Evolutionary conservation across 2,113 vertebrate species (phyloP), one percentile per base, ranked within the genome.

Genomic region (Riparia riparia): DNA sequence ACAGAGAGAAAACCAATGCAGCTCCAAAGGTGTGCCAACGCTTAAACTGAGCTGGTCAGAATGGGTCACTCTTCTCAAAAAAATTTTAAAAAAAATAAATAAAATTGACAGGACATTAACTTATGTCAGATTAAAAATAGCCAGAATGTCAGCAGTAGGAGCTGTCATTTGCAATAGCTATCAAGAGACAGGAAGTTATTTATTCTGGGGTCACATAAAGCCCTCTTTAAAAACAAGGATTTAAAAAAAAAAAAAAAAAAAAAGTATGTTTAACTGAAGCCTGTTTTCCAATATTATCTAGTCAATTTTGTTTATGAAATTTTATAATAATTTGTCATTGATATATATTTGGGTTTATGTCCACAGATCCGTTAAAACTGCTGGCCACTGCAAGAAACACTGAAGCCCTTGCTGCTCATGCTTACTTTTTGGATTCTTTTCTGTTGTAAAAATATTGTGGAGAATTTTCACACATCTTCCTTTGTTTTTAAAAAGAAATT

Each of bases 131-230:
- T 92, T 93, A 83, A 96, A 95, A 94, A 94, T 39, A 94, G 72
- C 90, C 93, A 68, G 74, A 88, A 91, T 88, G 93, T 80, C 90
- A 93, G 73, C 58, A 94, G 70, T 32, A 77, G 60, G 26, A 94
- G n/a, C 71, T 96, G 85, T 86, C 82, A 90, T 88, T 96, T 88
- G 74, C 76, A 94, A 88, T 28, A 91, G 68, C 79, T 81, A 90
- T 82, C 87, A 95, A 90, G 82, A 81, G 63, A 85, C 79, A 88
- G 69, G 82, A 95, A 93, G 82, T 90, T 93, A 68, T n/a, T 94
- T 86, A 90, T 81, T 81, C 64, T 83, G 50, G 12, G 85, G 77
- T 86, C 56, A 68, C 74, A 77, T 58, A 90, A 82, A 32, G 82
- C 29, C 45, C 10, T 74, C 82, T 89, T 49, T 26, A 86, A 86